These are phyloP conservation scores for Pachypsylla venusta DNA, from an alignment of 1,140 invertebrate species.

Conservation along the genomic window DNA sequence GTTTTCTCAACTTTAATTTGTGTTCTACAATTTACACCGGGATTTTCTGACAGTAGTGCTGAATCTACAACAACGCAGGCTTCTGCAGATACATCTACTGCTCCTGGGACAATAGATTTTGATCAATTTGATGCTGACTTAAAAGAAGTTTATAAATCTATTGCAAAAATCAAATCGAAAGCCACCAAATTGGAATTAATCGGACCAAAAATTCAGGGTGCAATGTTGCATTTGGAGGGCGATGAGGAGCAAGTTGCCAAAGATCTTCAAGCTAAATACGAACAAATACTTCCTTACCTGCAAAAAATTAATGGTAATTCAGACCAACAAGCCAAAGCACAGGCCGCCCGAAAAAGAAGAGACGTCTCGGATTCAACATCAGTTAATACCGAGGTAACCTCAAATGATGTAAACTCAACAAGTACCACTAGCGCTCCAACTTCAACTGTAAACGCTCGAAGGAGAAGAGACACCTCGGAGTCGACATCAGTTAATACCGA, in stretches of 20 bases:
- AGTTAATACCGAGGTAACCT: too few species aligned
- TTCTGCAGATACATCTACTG: background rate
- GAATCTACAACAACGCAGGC: background rate
- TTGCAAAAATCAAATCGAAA: background rate
- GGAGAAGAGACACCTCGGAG: too few species aligned
- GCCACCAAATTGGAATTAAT: constrained; percentile 1
- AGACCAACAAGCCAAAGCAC: background rate
- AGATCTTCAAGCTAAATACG: background rate
- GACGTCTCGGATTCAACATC: background rate
- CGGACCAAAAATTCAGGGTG: constrained; percentile 4
- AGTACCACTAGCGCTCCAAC: too few species aligned
- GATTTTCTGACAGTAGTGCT: background rate
- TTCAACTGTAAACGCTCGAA: too few species aligned
- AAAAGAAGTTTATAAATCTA: background rate
- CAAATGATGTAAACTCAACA: too few species aligned
- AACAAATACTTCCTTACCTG: background rate
- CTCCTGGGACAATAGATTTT: background rate
- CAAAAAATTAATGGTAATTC: background rate
- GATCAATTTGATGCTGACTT: constrained; percentile 6
- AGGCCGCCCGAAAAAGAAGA: background rate
- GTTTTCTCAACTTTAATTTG: background rate
- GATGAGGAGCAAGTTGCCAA: background rate
- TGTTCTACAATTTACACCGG: background rate
- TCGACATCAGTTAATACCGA: too few species aligned
- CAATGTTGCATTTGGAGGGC: background rate